Conservation (phyloP, 2,888 invertebrate species). For the Thereva nobilitata region DNA sequence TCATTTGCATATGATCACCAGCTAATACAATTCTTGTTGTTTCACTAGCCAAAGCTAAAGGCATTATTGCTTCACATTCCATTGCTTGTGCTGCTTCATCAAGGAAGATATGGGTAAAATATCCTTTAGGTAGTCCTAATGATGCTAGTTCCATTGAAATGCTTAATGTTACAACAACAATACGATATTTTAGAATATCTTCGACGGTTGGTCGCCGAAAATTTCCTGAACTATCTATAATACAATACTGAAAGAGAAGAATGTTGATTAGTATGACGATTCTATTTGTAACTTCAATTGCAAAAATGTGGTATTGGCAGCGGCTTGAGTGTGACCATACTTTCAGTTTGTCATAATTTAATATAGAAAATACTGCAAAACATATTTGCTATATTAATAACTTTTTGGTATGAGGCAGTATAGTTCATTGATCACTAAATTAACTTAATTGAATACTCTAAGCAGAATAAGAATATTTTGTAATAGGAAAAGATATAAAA, state of each 20-base stretch:
- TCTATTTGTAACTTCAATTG: neutral
- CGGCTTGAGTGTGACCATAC: too few species aligned
- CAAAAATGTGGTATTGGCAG: neutral
- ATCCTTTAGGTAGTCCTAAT: conserved; percentile 68
- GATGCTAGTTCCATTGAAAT: conserved; percentile 76
- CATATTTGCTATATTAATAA: too few species aligned
- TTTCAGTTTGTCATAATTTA: too few species aligned
- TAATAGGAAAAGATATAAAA: too few species aligned
- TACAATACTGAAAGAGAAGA: conserved; percentile 67
- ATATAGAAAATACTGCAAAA: too few species aligned
- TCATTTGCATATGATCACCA: conserved; percentile 85
- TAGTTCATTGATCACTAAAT: too few species aligned
- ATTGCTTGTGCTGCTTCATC: conserved; percentile 88
- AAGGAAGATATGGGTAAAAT: conserved; percentile 76
- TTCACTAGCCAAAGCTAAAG: conserved; percentile 72
- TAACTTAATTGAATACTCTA: too few species aligned
- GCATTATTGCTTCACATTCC: conserved; percentile 83
- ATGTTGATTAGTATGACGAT: neutral
- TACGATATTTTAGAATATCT: conserved; percentile 70
- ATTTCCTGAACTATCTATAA: conserved; percentile 66
- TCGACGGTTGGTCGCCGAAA: conserved; percentile 73
- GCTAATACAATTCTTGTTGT: conserved; percentile 77
- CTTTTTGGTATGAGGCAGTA: too few species aligned
- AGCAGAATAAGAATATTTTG: too few species aligned
- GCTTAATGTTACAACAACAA: conserved; percentile 78